Evolutionary conservation across 2,888 invertebrate species (phyloP), one percentile per base, ranked within the genome.

Genomic region (Alitta virens): DNA sequence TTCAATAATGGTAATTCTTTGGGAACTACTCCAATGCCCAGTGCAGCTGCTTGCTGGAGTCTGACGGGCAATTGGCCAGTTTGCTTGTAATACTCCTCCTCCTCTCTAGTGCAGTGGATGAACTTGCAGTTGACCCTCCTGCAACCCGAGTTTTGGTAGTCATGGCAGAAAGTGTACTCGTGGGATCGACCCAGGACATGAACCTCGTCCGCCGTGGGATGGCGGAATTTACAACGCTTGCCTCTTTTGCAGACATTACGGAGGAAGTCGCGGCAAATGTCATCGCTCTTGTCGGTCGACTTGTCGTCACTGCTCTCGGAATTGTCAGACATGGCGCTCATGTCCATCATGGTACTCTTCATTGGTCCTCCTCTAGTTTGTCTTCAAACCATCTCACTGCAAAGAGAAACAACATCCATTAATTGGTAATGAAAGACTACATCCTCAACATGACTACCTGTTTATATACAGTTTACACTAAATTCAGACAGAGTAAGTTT

Each of bases 91-190:
- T 88, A 87, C 66, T 86, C 85, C 76, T 91, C 91, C 71, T 89
- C 89, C 74, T 88, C 88, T 21, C 89, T 85, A 0, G 88, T 86
- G 74, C 91, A 90, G 79, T 92, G 91, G 50, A 91, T 85, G 78
- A 91, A 91, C 74, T 88, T 88, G 74, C 91, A 91, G 63, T 87
- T 88, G 2, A 86, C 85, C 72, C 91, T 85, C n/a, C 86, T 85
- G 75, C 91, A 91, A 65, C 88, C 86, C 50, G 87, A 87, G 78
- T 91, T 91, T 82, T 91, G 91, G 71, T 79, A 86, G 73, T 86
- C 86, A 74, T 86, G 85, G 74, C 86, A 86, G 74, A 86, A 86
- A 42, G 83, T 81, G 63, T 76, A 75, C 42, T 81, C 81, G 18
- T 73, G 75, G 62, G 72, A 75, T 55, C 72, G 69, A 25, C 72